Base-by-base conservation (phyloP, 2,888 invertebrate genomes). In the Drosophila neutralis region DNA sequence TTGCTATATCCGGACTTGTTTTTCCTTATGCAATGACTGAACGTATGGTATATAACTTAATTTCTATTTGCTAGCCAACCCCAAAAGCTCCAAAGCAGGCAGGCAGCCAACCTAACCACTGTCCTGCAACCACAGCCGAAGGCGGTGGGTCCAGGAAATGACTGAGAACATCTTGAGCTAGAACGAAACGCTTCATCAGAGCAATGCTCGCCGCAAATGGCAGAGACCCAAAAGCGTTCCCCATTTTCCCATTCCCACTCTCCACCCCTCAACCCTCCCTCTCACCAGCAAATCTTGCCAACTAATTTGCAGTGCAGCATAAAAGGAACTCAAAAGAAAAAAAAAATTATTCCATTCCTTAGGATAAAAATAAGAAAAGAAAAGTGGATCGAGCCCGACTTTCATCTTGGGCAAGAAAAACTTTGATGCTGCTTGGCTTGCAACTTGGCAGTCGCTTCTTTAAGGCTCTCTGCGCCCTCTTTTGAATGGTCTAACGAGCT, bases 111-210 rank as follows among this genome's bases (percentile, higher is more conserved):
- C 56, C 61, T 38, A 60, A 60, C 82, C 79, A 72, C 72, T 90
- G 90, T 86, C 90, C 89, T 74, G 76, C 69, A 67, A 79, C 87
- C 85, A 53, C 89, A 89, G 72, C 42, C 69, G 65, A 80, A 72
- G 66, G 49, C 49, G 52, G 54, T 24, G n/a, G 45, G 62, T 51
- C 45, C 53, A 42, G 67, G 57, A 69, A 66, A 63, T 73, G 64
- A 67, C 61, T 54, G 69, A 59, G 66, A 59, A 73, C 83, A 74
- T 85, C 85, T 83, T 90, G 74, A 52, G 63, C 59, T 45, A 52
- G 64, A 75, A 64, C 70, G 76, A 87, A 83, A 84, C 87, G 89
- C 90, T 87, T 87, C 90, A 87, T 90, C 87, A 90, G 90, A 90
- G 76, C 73, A 61, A 73, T 80, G 90, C 67, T 75, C 58, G 80